Conservation (phyloP, 2,113 vertebrate species). For the Nibea albiflora region DNA sequence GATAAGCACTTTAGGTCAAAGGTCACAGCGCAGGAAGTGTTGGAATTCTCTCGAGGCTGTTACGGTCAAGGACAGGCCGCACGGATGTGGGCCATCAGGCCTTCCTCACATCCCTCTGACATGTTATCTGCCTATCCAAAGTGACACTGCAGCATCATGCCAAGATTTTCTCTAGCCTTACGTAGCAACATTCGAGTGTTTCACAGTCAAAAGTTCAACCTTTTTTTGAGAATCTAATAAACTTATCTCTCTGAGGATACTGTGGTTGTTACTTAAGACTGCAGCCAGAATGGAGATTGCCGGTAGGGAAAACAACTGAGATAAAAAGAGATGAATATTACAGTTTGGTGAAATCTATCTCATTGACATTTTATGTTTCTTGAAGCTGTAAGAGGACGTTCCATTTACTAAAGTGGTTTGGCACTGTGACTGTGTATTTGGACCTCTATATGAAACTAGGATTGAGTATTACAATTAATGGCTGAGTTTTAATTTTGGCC, state of each 20-base stretch:
- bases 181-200: not conserved
- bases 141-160: not conserved
- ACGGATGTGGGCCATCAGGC: constrained; percentile 39
- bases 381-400: not conserved
- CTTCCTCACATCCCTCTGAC: constrained; percentile 53
- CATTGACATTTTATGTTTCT: not conserved
- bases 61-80: constrained; percentile 70
- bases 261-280: not conserved
- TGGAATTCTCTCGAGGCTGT: constrained; percentile 70
- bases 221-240: not conserved
- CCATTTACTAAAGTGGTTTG: constrained; percentile 15
- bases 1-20: constrained; percentile 77
- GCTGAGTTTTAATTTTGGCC: not conserved
- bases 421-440: constrained; percentile 14
- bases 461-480: not conserved
- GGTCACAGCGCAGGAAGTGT: constrained; percentile 78
- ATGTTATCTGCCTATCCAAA: constrained; percentile 33
- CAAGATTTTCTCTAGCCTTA: not conserved
- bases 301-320: not conserved
- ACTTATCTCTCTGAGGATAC: not conserved
- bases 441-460: not conserved
- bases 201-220: not conserved
- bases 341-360: constrained; percentile 16
- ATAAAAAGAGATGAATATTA: not conserved
- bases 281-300: not conserved